Percentiles rank a stretch among this genome's conserved stretches.
Evolutionary conservation across 2,113 vertebrate genomes (phyloP).

Genomic region (Pantherophis guttatus): DNA sequence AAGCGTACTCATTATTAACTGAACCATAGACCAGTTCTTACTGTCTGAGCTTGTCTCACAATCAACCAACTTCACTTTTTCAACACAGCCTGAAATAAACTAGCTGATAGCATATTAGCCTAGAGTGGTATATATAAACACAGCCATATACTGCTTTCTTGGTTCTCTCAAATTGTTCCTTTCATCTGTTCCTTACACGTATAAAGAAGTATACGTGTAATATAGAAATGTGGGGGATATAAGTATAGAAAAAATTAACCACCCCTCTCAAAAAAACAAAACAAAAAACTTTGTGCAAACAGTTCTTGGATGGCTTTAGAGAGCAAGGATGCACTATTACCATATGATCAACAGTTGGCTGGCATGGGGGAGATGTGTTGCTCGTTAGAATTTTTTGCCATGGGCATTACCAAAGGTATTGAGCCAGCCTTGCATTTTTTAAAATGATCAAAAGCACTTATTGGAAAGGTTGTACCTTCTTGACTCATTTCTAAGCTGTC

Average conservation of each 20-base stretch:
- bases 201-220: not conserved
- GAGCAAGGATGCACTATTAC: not conserved
- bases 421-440: not conserved
- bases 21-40: not conserved
- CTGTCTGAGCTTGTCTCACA: not conserved
- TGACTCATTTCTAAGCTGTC: not conserved
- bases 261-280: not conserved
- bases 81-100: not conserved
- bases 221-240: not conserved
- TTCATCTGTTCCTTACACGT: not conserved
- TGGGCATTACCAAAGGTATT: not conserved
- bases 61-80: not conserved
- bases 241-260: not conserved
- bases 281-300: not conserved
- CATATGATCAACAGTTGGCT: not conserved
- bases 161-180: not conserved
- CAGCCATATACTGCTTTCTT: not conserved
- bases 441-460: not conserved
- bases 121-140: not conserved
- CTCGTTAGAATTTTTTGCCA: not conserved
- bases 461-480: not conserved
- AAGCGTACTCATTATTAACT: not conserved
- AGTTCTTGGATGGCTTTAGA: not conserved
- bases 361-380: not conserved
- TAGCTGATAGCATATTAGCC: not conserved